phyloP scores from a whole-genome alignment of 2,797 vertebrate genomes.

The Hafferia zeledoni region DNA sequence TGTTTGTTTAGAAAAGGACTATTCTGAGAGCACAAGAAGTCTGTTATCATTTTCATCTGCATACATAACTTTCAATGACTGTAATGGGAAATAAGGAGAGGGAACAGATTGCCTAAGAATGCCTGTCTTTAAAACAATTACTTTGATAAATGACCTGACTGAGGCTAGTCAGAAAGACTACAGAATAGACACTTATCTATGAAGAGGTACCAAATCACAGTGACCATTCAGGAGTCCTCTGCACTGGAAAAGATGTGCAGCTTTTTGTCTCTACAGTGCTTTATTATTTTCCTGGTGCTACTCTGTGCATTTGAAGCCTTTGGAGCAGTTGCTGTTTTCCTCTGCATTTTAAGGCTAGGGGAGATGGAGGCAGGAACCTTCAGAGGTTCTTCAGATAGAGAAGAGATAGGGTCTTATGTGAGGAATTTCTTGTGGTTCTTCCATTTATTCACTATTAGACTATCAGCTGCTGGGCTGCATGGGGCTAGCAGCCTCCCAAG shows the following conservation, averaged over 20 bases:
- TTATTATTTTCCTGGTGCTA: not conserved
- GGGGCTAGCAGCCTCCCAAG: not conserved
- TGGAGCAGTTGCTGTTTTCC: not conserved
- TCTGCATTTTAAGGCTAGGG: not conserved
- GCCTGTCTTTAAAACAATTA: conserved; percentile 60
- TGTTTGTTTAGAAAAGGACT: conserved; percentile 40
- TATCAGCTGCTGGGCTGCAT: not conserved
- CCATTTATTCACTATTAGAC: not conserved
- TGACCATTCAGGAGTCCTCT: not conserved
- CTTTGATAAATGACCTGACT: conserved; percentile 42
- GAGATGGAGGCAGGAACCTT: not conserved
- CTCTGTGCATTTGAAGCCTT: not conserved
- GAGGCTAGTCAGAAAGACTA: conserved; percentile 18
- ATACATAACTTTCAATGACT: conserved; percentile 58
- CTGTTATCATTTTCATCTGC: conserved; percentile 62
- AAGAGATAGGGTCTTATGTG: not conserved
- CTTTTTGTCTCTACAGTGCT: not conserved
- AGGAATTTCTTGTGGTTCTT: conserved; percentile 12
- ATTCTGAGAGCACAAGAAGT: not conserved
- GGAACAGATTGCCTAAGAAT: conserved; percentile 71
- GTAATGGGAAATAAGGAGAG: conserved; percentile 45
- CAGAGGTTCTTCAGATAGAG: not conserved
- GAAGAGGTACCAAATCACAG: not conserved
- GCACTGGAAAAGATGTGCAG: not conserved
- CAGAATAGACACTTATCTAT: conserved; percentile 14